Evolutionary conservation across 2,888 invertebrate species (phyloP).

Genomic region (Sinhomidia bicolor): DNA sequence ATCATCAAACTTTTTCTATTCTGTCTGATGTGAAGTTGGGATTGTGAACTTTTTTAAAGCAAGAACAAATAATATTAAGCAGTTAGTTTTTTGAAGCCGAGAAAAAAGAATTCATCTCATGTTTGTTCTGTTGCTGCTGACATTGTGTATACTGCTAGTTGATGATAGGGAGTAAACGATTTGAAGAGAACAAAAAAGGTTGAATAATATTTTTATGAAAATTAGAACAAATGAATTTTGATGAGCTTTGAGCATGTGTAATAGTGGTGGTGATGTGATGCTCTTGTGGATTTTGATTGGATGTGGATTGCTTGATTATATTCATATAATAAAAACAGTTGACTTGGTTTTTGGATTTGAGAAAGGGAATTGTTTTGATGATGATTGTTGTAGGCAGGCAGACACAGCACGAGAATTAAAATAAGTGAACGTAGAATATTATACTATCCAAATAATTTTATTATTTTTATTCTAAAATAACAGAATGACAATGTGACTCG

Average conservation of each 20-base stretch:
- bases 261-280: background rate
- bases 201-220: constrained; percentile 54
- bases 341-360: constrained; percentile 8
- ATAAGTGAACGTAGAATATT: background rate
- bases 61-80: constrained; percentile 10
- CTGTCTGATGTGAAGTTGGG: background rate
- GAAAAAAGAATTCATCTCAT: background rate
- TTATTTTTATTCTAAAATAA: background rate
- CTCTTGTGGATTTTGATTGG: background rate
- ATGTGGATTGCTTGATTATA: background rate
- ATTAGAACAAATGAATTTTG: constrained; percentile 64
- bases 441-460: constrained; percentile 2
- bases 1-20: background rate
- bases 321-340: background rate
- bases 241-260: constrained; percentile 14
- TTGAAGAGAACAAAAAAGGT: background rate
- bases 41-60: background rate
- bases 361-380: constrained; percentile 12
- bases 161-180: no score
- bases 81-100: no score
- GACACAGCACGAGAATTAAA: no score
- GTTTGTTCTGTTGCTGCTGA: background rate
- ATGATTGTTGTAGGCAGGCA: background rate
- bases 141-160: background rate
- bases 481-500: background rate